Evolutionary conservation across 2,113 vertebrate genomes (phyloP), one percentile per base, ranked within the genome.

Genomic region (Dipodomys spectabilis): DNA sequence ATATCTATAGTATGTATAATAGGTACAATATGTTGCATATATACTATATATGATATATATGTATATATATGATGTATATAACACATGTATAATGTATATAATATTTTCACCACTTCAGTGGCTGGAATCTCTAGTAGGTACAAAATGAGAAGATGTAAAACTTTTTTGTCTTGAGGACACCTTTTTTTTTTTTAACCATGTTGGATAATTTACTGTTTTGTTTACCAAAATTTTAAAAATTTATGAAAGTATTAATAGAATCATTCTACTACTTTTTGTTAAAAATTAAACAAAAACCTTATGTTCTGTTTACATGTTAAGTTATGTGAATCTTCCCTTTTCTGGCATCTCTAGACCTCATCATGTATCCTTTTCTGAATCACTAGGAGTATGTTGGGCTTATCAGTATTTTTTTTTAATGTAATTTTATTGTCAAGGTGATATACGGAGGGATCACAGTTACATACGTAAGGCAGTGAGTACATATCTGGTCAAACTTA

Each of bases 121-220:
- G 19, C 15, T 90, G 75, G 20, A 72, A 83, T 83, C 20, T 75
- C 20, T 39, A 30, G 9, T 73, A 57, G 25, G 2, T 91, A 67
- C 22, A 60, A 49, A 15, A 84, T 22, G 6, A 12, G 53, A 72
- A 68, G 13, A 11, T 57, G 53, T 16, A 57, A 57, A 57, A 57
- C 53, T 57, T 57, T 16, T 64, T 64, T 64, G 8, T 20, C 62
- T 25, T 2, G 22, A 77, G 25, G 3, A 9, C 28, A 49, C 11
- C 27, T 82, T 80, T 83, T 78, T 10, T 64, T 81, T 90, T 81
- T 87, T 81, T 74, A 57, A 90, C 64, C 19, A 65, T 62, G 62
- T 19, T 74, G 68, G 49, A 25, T 53, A 16, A 57, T 72, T 90
- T 28, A 27, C n/a, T 49, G 78, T 82, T 91, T 5, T 77, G 20